Conservation (phyloP, 1,140 invertebrate species). For the Calycopis cecrops region DNA sequence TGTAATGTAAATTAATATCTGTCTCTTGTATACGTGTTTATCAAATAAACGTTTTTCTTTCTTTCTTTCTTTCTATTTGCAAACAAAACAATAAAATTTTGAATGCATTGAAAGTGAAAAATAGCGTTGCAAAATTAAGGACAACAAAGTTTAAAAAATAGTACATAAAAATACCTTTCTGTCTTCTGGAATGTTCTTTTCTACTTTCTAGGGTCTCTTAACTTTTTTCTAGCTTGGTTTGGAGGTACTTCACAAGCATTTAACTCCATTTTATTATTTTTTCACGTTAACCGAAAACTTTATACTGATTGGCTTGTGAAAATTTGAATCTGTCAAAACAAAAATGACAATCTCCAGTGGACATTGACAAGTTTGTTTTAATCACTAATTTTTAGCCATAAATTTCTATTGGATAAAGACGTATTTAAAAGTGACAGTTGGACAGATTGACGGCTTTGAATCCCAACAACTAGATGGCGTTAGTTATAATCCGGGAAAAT, state of each 20-base stretch:
- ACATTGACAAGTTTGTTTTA: not conserved
- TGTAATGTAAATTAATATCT: too few species aligned
- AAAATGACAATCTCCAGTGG: not conserved
- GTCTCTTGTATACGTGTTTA: too few species aligned
- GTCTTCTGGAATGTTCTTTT: too few species aligned
- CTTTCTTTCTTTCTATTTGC: too few species aligned
- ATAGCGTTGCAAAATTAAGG: too few species aligned
- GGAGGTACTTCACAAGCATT: not conserved
- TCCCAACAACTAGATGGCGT: not conserved
- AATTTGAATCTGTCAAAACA: not conserved
- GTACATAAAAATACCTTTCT: too few species aligned
- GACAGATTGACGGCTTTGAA: slow-evolving; percentile 2
- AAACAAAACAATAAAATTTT: too few species aligned
- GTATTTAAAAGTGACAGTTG: slow-evolving; percentile 3
- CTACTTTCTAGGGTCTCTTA: too few species aligned
- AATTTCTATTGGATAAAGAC: not conserved
- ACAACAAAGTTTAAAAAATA: too few species aligned
- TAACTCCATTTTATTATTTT: not conserved
- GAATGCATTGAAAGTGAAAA: too few species aligned
- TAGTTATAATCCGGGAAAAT: not conserved
- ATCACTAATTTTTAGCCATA: slow-evolving; percentile 2
- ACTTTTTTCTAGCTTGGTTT: not conserved
- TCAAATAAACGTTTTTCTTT: too few species aligned
- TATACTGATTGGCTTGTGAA: not conserved
- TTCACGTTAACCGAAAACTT: not conserved